Evolutionary conservation across 1,140 invertebrate species (phyloP).

Genomic region (Plodia interpunctella): DNA sequence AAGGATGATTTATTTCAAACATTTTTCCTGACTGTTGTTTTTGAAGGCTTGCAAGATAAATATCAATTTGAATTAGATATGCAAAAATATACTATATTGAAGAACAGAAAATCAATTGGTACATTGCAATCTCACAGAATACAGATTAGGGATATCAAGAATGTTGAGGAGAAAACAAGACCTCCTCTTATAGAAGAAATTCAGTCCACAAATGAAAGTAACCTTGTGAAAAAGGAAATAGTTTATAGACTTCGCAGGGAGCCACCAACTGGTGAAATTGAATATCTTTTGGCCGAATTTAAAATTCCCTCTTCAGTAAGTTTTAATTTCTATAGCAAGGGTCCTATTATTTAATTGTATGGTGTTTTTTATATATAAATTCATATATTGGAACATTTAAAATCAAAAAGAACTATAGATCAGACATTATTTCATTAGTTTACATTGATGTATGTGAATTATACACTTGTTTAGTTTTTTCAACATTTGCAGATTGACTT

Average conservation of each 20-base stretch:
- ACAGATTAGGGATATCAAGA: constrained; percentile 80
- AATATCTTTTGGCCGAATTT: constrained; percentile 77
- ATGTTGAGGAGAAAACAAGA: constrained; percentile 48
- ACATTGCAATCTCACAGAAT: constrained; percentile 84
- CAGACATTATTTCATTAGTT: too few relatives aligned
- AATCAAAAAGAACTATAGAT: too few relatives aligned
- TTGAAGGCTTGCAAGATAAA: constrained; percentile 85
- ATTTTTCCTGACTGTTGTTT: constrained; percentile 85
- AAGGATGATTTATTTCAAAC: constrained; percentile 83
- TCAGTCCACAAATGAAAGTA: constrained; percentile 32
- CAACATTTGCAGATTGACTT: constrained; percentile 48
- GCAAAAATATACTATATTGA: constrained; percentile 78
- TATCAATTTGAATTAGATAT: constrained; percentile 82
- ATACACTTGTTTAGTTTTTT: too few relatives aligned
- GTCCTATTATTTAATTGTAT: too few relatives aligned
- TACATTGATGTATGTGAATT: too few relatives aligned
- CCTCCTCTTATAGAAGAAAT: constrained; percentile 78
- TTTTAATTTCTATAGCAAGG: too few relatives aligned
- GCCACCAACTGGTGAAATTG: constrained; percentile 62
- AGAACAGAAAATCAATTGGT: constrained; percentile 83
- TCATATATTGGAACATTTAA: too few relatives aligned
- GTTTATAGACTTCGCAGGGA: constrained; percentile 72
- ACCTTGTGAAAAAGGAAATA: constrained; percentile 40
- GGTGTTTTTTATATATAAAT: too few relatives aligned
- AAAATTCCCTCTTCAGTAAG: constrained; percentile 76